phyloP scores from a whole-genome alignment of 2,797 vertebrate species.

The Chaetodon trifasciatus region DNA sequence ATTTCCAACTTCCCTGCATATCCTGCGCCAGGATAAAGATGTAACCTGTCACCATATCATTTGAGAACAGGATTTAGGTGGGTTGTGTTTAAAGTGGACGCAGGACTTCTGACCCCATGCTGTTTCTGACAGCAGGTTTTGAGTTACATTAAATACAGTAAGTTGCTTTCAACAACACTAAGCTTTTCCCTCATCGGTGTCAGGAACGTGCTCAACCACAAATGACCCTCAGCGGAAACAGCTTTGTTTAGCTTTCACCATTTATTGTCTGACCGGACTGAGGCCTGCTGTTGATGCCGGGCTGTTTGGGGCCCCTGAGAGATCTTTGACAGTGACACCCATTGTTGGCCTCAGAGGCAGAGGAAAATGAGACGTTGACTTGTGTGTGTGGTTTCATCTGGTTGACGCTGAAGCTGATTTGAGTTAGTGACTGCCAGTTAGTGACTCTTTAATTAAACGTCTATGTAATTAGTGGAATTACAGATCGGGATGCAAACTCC shows the following conservation, averaged over 20 bases:
- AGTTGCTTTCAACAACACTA: not conserved
- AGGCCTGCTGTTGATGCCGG: not conserved
- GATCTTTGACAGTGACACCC: not conserved
- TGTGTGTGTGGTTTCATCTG: not conserved
- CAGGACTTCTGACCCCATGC: not conserved
- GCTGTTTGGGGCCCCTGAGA: not conserved
- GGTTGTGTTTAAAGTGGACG: not conserved
- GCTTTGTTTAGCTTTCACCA: constrained; percentile 5
- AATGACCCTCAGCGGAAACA: not conserved
- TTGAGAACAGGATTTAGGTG: not conserved
- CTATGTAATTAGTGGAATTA: not conserved
- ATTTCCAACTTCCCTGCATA: not conserved
- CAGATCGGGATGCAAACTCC: not conserved
- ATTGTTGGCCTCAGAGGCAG: not conserved
- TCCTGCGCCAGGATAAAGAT: constrained; percentile 36
- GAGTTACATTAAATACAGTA: not conserved
- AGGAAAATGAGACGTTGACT: not conserved
- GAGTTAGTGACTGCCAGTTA: accelerated
- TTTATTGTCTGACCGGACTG: not conserved
- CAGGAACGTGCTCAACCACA: not conserved
- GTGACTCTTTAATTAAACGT: not conserved
- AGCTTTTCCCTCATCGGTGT: not conserved
- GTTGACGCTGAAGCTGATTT: not conserved
- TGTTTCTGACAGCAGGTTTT: not conserved
- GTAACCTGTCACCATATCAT: not conserved